Evolutionary conservation across 2,797 vertebrate genomes (phyloP).

Genomic region (Protosalanx chinensis): DNA sequence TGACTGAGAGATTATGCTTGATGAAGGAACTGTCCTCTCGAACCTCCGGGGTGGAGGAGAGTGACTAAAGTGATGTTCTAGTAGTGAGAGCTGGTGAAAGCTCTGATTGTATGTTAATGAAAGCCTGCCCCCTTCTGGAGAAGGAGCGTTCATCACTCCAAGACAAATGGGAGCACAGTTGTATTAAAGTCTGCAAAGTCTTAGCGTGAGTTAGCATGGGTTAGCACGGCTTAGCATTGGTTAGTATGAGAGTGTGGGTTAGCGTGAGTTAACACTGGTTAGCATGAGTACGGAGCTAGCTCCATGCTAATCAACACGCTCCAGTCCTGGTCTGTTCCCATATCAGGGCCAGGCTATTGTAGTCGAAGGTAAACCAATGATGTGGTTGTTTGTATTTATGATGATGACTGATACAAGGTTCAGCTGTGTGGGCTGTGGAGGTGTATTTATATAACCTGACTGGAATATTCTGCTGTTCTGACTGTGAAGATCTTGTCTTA

Average conservation of each 20-base stretch:
- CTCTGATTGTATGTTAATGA: neutral
- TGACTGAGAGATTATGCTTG: constrained; percentile 16
- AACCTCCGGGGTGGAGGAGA: no score
- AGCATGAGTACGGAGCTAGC: neutral
- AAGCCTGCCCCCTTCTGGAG: constrained; percentile 41
- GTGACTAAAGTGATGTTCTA: no score
- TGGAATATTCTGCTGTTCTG: neutral
- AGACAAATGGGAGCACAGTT: no score
- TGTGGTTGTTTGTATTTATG: constrained; percentile 2
- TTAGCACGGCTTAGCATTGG: no score
- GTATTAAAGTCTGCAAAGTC: no score
- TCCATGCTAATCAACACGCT: neutral
- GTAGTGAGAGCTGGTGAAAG: no score
- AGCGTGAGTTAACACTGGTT: no score
- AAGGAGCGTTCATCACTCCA: constrained; percentile 17
- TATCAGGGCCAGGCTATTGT: constrained; percentile 3
- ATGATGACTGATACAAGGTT: neutral
- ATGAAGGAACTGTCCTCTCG: neutral
- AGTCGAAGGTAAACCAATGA: constrained; percentile 5
- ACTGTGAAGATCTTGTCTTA: neutral
- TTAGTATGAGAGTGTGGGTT: no score
- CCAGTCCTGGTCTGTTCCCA: neutral
- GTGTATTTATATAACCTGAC: neutral
- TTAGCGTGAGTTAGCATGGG: no score
- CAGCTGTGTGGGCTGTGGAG: neutral